phyloP scores from a whole-genome alignment of 2,888 invertebrate genomes.

The Mechanitis mazaeus region DNA sequence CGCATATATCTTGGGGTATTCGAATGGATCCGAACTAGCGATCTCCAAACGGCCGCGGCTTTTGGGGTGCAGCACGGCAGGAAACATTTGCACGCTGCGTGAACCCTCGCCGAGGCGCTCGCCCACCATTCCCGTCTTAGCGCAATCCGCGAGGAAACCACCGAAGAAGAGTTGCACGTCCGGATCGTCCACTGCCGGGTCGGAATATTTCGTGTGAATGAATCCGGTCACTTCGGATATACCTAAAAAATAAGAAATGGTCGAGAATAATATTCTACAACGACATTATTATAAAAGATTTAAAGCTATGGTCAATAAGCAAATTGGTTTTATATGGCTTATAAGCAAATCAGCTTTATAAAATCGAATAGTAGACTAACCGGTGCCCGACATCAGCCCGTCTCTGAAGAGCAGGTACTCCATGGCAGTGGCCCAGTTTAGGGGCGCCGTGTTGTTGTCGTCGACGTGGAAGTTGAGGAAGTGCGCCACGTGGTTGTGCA shows the following conservation, averaged over 20 bases:
- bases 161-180: slow-evolving; percentile 93
- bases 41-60: slow-evolving; percentile 88
- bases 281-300: no score
- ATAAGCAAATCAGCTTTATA: background rate
- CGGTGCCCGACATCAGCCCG: slow-evolving; percentile 93
- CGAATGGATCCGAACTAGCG: slow-evolving; percentile 85
- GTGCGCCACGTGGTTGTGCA: slow-evolving; percentile 91
- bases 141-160: slow-evolving; percentile 90
- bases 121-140: slow-evolving; percentile 90
- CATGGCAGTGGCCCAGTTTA: slow-evolving; percentile 96
- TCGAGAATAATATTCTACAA: background rate
- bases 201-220: slow-evolving; percentile 86
- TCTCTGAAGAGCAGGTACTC: slow-evolving; percentile 92
- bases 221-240: slow-evolving; percentile 91
- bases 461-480: slow-evolving; percentile 87
- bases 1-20: slow-evolving; percentile 89
- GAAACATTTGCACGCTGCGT: slow-evolving; percentile 83
- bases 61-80: slow-evolving; percentile 89
- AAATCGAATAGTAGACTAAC: slow-evolving; percentile 46
- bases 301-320: no score
- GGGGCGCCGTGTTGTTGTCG: slow-evolving; percentile 88
- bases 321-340: no score
- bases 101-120: slow-evolving; percentile 83
- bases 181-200: slow-evolving; percentile 84
- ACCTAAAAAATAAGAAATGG: slow-evolving; percentile 56